Evolutionary conservation across 2,797 vertebrate genomes (phyloP), one percentile per base, ranked within the genome.

Genomic region (Meda fulgida): DNA sequence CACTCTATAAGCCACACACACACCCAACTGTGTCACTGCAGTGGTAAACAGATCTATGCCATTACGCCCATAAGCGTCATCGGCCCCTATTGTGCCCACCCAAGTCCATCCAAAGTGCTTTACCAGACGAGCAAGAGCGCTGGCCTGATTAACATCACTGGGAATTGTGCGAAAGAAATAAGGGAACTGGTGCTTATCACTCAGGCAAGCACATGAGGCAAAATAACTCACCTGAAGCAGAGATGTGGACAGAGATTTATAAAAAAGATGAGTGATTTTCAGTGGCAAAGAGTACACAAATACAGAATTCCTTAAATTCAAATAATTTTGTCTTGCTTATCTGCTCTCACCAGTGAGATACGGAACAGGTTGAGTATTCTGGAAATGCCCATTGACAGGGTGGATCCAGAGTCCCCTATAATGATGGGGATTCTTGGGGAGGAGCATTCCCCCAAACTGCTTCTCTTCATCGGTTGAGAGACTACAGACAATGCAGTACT

Each of bases 371-470:
- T 89, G 72, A 92, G 88, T 38, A 91, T 23, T 83, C 88, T 91
- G 29, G 92, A 90, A 80, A 93, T 89, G 76, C 91, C 90, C 79
- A 93, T 92, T 19, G 92, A 91, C 34, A 92, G 88, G 18, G 90
- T 91, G 77, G 92, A 93, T 72, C 91, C 91, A 7, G 91, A 90
- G 67, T 92, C 92, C 29, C 91, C 92, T 34, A 93, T 90, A 85
- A 93, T 89, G 43, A 89, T 87, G 69, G 90, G 85, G 36, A 92
- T 86, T 78, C 85, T 88, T 23, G 91, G 89, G 67, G 89, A 73
- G 3, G 83, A 87, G 80, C 90, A 90, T 23, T 46, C 40, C 73
- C 77, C 91, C 46, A 75, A 55, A 43, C 48, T 55, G 23, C 58
- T 88, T 71, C 75, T 89, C 67, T 88, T 89, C 46, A 89, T 81